Evolutionary conservation across 2,797 vertebrate genomes (phyloP).

Genomic region (Schizopygopsis pylzovi): DNA sequence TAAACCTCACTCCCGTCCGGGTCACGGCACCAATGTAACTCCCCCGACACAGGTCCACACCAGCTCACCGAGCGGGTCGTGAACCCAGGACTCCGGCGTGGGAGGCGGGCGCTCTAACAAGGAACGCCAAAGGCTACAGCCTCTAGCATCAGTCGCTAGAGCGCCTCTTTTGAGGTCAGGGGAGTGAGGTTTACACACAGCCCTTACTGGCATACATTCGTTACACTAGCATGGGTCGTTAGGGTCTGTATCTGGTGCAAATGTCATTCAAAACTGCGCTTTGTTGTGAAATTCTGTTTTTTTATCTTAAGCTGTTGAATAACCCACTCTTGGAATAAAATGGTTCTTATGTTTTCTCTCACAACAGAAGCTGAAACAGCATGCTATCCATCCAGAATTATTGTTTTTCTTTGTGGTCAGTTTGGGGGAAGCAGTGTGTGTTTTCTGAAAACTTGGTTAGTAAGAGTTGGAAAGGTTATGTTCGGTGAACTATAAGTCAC

Average conservation of each 20-base stretch:
- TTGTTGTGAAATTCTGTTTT: not conserved
- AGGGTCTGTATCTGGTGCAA: not conserved
- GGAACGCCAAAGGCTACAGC: too few relatives aligned
- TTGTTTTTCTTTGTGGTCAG: slow-evolving; percentile 16
- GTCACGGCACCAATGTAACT: too few relatives aligned
- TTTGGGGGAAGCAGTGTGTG: not conserved
- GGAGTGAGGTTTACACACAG: too few relatives aligned
- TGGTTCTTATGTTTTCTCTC: slow-evolving; percentile 12
- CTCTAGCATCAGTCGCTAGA: too few relatives aligned
- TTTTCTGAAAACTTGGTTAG: slow-evolving; percentile 6
- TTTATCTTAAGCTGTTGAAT: not conserved
- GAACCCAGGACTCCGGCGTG: too few relatives aligned
- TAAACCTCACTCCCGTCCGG: too few relatives aligned
- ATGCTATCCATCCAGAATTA: not conserved
- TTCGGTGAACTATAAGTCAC: not conserved
- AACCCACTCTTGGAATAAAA: not conserved
- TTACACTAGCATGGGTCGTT: not conserved
- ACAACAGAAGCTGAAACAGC: not conserved
- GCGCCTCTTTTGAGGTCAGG: too few relatives aligned
- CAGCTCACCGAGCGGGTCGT: too few relatives aligned
- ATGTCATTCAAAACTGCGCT: not conserved
- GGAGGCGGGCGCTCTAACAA: too few relatives aligned
- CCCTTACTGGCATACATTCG: too few relatives aligned
- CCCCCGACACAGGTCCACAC: too few relatives aligned
- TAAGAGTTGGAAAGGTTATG: not conserved